Base-by-base conservation (phyloP, 2,797 vertebrate genomes). In the Odontamblyopus lacepedii region DNA sequence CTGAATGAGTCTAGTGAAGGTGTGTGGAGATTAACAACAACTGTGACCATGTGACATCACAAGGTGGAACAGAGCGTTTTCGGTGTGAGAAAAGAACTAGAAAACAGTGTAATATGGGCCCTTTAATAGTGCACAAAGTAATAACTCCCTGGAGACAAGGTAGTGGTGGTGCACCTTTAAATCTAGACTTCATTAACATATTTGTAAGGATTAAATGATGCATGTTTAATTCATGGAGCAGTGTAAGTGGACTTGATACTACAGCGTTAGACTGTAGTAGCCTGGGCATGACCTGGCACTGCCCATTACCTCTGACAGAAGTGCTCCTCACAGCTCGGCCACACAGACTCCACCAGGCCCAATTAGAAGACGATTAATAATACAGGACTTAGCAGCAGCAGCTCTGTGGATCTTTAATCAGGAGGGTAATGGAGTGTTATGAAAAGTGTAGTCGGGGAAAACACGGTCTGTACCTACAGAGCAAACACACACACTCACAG, bases 331-430 rank as follows among this genome's bases (percentile, higher is more conserved):
- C 83, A 82, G 78, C 53, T 35, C 32, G 78, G 75, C 79, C 12
- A 19, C 80, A 62, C 65, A 48, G 66, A 30, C 81, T 81, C 81
- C 81, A 78, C 72, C 78, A 60, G 75, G 81, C 35, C 70, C 85
- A 79, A 81, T 89, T 91, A 85, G 85, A 77, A 81, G 41, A 79
- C 90, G 86, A 85, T 91, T 91, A 93, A 90, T 89, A 91, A 84
- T 69, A 66, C 2, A 2, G 70, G 82, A 72, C 76, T 78, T 77
- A 74, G 78, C 86, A 76, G 75, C 78, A 82, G 67, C 75, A 66
- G 79, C 78, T 84, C 75, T 55, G 79, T 70, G 71, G 85, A 80
- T 84, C 85, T 85, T 91, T 88, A 92, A 88, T 92, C 89, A 85
- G 80, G 44, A 81, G 79, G 83, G 82, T 89, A 93, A 93, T 93